Percentiles rank a stretch among this genome's conserved stretches.
Evolutionary conservation across 2,113 vertebrate genomes (phyloP).

Genomic region (Leptocoma aspasia): DNA sequence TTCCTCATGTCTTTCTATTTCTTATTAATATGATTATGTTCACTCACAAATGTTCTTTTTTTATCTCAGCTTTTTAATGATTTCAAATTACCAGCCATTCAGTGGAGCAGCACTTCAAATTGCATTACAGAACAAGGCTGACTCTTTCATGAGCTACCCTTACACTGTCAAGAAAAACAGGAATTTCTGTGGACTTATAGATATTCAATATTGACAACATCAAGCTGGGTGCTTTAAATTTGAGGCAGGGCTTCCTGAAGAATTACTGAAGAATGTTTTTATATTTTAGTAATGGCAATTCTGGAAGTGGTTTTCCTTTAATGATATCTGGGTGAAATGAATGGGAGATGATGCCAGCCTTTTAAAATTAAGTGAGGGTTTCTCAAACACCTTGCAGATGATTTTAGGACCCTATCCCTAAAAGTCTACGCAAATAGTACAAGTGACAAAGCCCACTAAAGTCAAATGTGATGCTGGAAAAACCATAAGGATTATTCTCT

Average conservation of each 20-base stretch:
- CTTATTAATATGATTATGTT: constrained; percentile 37
- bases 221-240: neutral
- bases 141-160: neutral
- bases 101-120: neutral
- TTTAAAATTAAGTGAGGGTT: neutral
- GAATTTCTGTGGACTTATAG: neutral
- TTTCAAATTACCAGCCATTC: neutral
- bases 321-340: neutral
- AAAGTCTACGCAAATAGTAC: neutral
- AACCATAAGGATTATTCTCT: neutral
- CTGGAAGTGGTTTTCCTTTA: neutral
- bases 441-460: neutral
- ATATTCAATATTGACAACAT: neutral
- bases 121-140: neutral
- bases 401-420: neutral
- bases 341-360: neutral
- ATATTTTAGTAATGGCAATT: neutral
- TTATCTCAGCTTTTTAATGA: neutral
- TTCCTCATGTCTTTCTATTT: constrained; percentile 26
- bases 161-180: neutral
- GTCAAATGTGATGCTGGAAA: neutral
- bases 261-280: neutral
- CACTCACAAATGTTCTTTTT: neutral
- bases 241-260: neutral
- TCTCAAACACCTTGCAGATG: neutral